Conservation (phyloP, 2,797 vertebrate genomes). For the Phylloscopus collybita region DNA sequence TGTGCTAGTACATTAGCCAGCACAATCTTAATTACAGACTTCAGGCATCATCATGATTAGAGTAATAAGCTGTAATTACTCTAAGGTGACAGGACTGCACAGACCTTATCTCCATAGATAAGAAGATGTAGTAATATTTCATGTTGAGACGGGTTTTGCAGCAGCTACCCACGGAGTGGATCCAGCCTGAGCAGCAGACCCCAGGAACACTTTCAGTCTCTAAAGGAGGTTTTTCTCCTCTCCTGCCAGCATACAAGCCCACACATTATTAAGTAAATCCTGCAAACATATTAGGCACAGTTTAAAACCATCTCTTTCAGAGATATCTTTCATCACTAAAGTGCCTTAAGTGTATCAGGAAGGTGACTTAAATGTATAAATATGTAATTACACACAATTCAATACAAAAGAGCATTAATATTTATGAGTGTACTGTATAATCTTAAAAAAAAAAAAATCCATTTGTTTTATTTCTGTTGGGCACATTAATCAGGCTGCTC, state of each 20-base stretch:
- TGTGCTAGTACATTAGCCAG: constrained; percentile 49
- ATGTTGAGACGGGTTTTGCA: constrained; percentile 38
- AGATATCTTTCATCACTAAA: constrained; percentile 62
- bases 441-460: constrained; percentile 51
- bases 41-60: constrained; percentile 63
- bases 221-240: constrained; percentile 46
- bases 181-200: neutral
- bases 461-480: constrained; percentile 72
- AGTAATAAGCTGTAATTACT: constrained; percentile 71
- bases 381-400: constrained; percentile 73
- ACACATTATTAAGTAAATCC: constrained; percentile 66
- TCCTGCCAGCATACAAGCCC: constrained; percentile 34
- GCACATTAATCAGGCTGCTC: constrained; percentile 69
- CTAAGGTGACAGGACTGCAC: constrained; percentile 63
- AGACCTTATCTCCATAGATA: constrained; percentile 70
- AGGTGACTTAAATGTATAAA: constrained; percentile 70
- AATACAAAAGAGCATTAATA: constrained; percentile 71
- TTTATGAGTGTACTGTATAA: constrained; percentile 71
- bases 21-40: constrained; percentile 69
- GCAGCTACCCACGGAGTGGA: constrained; percentile 30
- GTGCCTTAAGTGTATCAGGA: constrained; percentile 64
- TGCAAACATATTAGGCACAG: constrained; percentile 62
- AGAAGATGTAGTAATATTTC: constrained; percentile 65
- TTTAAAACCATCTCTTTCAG: constrained; percentile 65
- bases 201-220: neutral